Base-by-base conservation (phyloP, 2,797 vertebrate species). In the Lemur catta region DNA sequence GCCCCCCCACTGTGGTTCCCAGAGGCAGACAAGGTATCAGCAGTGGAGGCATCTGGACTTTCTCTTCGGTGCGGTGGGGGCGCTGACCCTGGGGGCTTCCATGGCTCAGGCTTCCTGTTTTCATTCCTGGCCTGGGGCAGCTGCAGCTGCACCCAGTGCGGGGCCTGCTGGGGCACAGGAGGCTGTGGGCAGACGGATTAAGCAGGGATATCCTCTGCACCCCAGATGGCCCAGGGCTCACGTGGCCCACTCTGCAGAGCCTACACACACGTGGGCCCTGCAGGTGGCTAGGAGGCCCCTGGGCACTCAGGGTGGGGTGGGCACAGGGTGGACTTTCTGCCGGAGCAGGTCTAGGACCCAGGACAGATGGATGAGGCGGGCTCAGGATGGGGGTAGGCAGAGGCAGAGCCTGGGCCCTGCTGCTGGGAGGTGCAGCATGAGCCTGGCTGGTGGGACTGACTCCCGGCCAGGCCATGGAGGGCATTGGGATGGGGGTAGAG, bases 101-200 rank as follows among this genome's bases (percentile, higher is more conserved):
- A 1, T 1, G 5, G 52, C 72, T 17, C 87, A 12, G 85, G 82
- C 72, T 96, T 97, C 96, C 96, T 95, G 94, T 97, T 92, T 91
- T 24, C 20, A 35, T 28, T 74, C 63, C 89, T 50, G 24, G 28
- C 41, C 24, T 4, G 24, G 59, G 30, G 22, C 41, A 38, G 84
- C 72, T 67, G 43, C 74, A 57, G 85, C 94, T 71, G 57, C 20
- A 11, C 46, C 57, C 8, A 33, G 59, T 8, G 43, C 13, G 75
- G 22, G 59, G 52, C 43, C 35, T 4, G 30, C 71, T 1, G 11
- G 57, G 46, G 24, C 33, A 13, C 63, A 33, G 67, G 72, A 90
- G 57, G 48, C 63, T 28, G 22, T 2, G 18, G 41, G 33, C n/a
- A 11, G 65, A 76, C 24, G 65, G 86, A 81, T 95, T 94, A 85